phyloP scores from a whole-genome alignment of 2,888 invertebrate species.

The Rhopalosiphum nymphaeae region DNA sequence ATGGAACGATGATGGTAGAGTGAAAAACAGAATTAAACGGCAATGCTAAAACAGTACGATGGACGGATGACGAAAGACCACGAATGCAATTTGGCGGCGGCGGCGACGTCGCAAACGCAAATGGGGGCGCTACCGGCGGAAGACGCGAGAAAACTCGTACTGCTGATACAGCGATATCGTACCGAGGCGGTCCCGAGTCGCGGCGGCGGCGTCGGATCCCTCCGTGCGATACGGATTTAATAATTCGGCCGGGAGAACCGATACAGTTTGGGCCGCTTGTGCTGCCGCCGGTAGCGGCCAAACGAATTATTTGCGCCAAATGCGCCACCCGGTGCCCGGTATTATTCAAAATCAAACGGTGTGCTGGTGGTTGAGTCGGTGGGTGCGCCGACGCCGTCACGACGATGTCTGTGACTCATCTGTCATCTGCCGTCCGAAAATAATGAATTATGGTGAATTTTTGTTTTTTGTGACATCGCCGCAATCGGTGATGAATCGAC shows the following conservation, averaged over 20 bases:
- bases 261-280: constrained; percentile 43
- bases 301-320: constrained; percentile 49
- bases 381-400: not conserved
- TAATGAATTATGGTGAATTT: not conserved
- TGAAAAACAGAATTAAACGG: not conserved
- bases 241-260: not conserved
- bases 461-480: not conserved
- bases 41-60: not conserved
- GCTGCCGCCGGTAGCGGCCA: constrained; percentile 56
- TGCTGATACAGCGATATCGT: constrained; percentile 8
- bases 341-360: not conserved
- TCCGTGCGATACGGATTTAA: constrained; percentile 13
- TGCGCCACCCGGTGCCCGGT: not conserved
- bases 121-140: constrained; percentile 22
- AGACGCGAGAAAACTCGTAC: constrained; percentile 10
- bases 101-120: constrained; percentile 1
- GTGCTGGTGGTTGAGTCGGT: not conserved
- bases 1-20: not conserved
- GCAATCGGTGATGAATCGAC: not conserved
- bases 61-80: not conserved
- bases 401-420: not conserved
- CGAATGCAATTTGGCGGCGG: not conserved
- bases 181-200: constrained; percentile 2
- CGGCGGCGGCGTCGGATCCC: not conserved
- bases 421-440: not conserved